Evolutionary conservation across 2,113 vertebrate genomes (phyloP), one percentile per base, ranked within the genome.

Genomic region (Myiozetetes cayanensis): DNA sequence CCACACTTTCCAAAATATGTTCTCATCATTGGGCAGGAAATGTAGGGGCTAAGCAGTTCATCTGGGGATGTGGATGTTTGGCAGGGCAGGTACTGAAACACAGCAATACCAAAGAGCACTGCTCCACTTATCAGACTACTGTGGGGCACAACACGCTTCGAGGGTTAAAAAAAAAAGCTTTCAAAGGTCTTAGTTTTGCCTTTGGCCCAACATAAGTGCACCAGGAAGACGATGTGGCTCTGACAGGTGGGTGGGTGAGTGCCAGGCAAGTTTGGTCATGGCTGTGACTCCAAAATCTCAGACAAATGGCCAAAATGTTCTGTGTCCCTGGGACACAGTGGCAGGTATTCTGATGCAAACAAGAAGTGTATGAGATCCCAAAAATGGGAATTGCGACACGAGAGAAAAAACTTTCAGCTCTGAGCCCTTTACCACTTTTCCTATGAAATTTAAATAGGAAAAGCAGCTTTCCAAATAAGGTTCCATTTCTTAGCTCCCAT

Each of bases 241-340:
- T 0, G 0, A 33, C 6, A 89, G 17, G 23, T 50, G 24, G 24
- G 24, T 50, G 24, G 49, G 49, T 18, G 37, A 15, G 24, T 56
- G 53, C 21, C 41, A 52, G 52, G 39, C 5, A 50, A 66, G 79
- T 9, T 9, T 30, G 14, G n/a, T 22, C 28, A 11, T 5, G 7
- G 41, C 74, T 59, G 30, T 3, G 13, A 10, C 37, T 49, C 28
- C 3, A 71, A 61, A 85, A 56, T 25, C 24, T 58, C 70, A 66
- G 43, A 70, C 2, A 87, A 85, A 79, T 6, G 2, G 10, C 25
- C 25, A 46, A 75, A 27, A 53, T n/a, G 24, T 58, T 55, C 19
- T 59, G 83, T 65, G 27, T 44, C 3, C 2, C 19, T 71, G 35
- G 18, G 24, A 44, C 9, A 44, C 78, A 86, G 53, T 15, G 6